Percentiles rank a stretch among this genome's conserved stretches.
phyloP scores from a whole-genome alignment of 2,113 vertebrate genomes.

The Polyodon spathula region DNA sequence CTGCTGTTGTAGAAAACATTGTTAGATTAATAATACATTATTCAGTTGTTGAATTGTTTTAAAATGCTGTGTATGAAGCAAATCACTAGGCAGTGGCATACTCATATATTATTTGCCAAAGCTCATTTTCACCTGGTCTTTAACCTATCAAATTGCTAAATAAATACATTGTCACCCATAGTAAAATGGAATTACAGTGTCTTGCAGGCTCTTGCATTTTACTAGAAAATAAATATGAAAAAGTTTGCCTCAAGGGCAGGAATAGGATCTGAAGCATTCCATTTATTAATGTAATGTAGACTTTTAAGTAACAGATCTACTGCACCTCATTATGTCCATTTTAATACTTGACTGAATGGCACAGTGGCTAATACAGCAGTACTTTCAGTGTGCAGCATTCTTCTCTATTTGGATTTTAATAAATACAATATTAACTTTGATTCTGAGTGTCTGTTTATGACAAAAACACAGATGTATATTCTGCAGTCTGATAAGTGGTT shows the following conservation, averaged over 20 bases:
- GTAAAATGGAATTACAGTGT: conserved; percentile 41
- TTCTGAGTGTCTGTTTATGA: neutral
- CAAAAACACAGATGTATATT: too few relatives aligned
- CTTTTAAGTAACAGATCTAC: conserved; percentile 54
- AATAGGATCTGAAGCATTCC: conserved; percentile 64
- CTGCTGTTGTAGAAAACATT: too few relatives aligned
- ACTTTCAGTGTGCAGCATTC: too few relatives aligned
- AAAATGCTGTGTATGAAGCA: too few relatives aligned
- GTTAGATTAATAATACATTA: too few relatives aligned
- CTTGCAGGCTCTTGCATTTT: conserved; percentile 27
- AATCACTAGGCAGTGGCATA: too few relatives aligned
- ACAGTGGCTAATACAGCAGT: conserved; percentile 7
- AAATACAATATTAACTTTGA: neutral
- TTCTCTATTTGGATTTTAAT: neutral
- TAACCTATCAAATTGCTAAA: conserved; percentile 40
- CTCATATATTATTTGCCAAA: conserved; percentile 59
- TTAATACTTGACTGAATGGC: conserved; percentile 48
- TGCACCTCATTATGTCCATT: conserved; percentile 46
- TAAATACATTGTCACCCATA: conserved; percentile 33
- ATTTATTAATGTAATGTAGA: conserved; percentile 62
- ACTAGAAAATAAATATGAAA: conserved; percentile 49
- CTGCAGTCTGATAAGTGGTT: too few relatives aligned
- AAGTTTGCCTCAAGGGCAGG: conserved; percentile 61
- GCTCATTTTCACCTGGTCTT: conserved; percentile 50
- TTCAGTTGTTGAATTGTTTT: too few relatives aligned